phyloP scores from a whole-genome alignment of 92 coral and sea anemone genomes.

The Bergia puertoricense region DNA sequence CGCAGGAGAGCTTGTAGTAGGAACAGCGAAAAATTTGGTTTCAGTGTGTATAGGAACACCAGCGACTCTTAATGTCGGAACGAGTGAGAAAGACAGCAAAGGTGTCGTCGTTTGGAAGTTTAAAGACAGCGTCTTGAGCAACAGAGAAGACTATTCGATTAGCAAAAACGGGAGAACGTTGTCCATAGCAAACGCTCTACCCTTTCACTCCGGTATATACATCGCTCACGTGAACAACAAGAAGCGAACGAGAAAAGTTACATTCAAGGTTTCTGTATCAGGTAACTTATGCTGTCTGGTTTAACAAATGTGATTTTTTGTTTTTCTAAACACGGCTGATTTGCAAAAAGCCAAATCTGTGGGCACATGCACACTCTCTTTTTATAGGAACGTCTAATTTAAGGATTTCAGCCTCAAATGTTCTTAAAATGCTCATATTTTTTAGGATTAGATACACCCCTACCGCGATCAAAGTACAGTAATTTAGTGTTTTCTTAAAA shows the following conservation, averaged over 20 bases:
- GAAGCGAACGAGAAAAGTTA: constrained; percentile 9
- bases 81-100: not conserved
- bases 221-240: constrained; percentile 14
- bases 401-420: too few species aligned
- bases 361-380: too few species aligned
- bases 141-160: constrained; percentile 6
- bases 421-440: too few species aligned
- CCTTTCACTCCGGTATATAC: constrained; percentile 36
- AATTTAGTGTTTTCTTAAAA: too few species aligned
- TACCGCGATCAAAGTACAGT: too few species aligned
- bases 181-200: not conserved
- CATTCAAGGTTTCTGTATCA: constrained; percentile 27
- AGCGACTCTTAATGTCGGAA: constrained; percentile 14
- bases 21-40: not conserved
- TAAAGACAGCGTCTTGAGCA: not conserved
- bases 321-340: not conserved
- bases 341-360: too few species aligned
- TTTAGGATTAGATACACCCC: too few species aligned
- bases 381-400: too few species aligned
- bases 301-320: not conserved
- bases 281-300: not conserved
- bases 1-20: constrained; percentile 12
- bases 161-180: constrained; percentile 23
- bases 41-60: constrained; percentile 34
- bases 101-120: constrained; percentile 10